Evolutionary conservation across 2,113 vertebrate species (phyloP).

Genomic region (Merops nubicus): DNA sequence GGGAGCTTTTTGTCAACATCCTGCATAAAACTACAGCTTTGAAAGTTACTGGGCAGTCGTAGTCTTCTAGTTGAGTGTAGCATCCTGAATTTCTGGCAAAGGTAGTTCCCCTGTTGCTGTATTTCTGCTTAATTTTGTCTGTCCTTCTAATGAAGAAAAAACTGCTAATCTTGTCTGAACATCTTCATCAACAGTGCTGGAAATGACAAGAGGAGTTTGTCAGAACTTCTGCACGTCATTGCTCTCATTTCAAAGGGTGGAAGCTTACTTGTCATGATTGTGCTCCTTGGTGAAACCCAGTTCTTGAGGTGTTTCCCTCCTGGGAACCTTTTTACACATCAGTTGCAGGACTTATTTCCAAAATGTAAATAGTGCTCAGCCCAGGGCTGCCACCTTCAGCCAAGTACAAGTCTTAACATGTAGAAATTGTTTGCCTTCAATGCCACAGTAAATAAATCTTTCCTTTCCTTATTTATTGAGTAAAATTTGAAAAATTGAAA

Average conservation of each 20-base stretch:
- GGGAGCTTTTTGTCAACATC: not conserved
- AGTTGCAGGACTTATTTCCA: not conserved
- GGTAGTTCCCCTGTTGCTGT: not conserved
- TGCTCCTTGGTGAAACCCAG: not conserved
- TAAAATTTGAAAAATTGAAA: too few relatives aligned
- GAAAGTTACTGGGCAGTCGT: not conserved
- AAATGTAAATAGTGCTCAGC: not conserved
- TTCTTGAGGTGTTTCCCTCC: not conserved
- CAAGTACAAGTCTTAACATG: not conserved
- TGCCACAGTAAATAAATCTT: not conserved
- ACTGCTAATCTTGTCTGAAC: not conserved
- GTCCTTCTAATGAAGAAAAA: not conserved
- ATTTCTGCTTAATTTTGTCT: not conserved
- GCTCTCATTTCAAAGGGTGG: not conserved
- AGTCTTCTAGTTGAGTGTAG: not conserved
- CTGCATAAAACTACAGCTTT: not conserved
- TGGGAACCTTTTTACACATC: not conserved
- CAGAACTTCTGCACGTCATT: not conserved
- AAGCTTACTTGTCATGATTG: not conserved
- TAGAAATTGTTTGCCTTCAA: not conserved
- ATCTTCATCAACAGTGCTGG: not conserved
- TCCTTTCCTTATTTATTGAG: not conserved
- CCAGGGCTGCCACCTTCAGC: conserved; percentile 52
- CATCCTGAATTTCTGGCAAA: not conserved
- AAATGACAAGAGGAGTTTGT: not conserved